phyloP scores from a whole-genome alignment of 2,797 vertebrate genomes.

The Presbytis comata region DNA sequence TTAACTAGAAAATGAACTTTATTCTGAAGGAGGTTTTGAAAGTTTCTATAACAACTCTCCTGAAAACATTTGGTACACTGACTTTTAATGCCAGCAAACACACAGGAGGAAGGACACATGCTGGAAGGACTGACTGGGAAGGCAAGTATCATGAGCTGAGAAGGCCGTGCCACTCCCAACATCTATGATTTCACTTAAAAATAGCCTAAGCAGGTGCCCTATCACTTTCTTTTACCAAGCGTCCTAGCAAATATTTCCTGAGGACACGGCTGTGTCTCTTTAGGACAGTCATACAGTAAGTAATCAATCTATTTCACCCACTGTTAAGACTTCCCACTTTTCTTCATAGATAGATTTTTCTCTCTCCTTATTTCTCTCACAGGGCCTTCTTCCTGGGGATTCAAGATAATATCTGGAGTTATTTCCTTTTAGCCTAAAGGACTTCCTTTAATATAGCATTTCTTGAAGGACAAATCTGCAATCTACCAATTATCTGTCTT shows the following conservation, averaged over 20 bases:
- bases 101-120: neutral
- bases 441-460: neutral
- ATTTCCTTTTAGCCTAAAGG: neutral
- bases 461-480: neutral
- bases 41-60: neutral
- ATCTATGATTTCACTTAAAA: constrained; percentile 60
- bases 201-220: constrained; percentile 3
- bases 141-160: neutral
- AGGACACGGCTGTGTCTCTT: neutral
- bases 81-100: neutral
- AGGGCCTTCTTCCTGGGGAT: neutral
- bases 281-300: neutral
- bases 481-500: neutral
- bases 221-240: neutral
- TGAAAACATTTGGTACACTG: neutral
- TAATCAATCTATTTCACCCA: neutral
- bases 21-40: neutral
- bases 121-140: neutral
- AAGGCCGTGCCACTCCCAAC: neutral
- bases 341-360: neutral
- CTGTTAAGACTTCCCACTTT: neutral
- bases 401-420: neutral
- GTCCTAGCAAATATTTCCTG: neutral
- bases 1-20: constrained; percentile 19
- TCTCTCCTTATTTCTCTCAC: neutral